Base-by-base conservation (phyloP, 2,888 invertebrate species). In the Ommatoiulus sabulosus region DNA sequence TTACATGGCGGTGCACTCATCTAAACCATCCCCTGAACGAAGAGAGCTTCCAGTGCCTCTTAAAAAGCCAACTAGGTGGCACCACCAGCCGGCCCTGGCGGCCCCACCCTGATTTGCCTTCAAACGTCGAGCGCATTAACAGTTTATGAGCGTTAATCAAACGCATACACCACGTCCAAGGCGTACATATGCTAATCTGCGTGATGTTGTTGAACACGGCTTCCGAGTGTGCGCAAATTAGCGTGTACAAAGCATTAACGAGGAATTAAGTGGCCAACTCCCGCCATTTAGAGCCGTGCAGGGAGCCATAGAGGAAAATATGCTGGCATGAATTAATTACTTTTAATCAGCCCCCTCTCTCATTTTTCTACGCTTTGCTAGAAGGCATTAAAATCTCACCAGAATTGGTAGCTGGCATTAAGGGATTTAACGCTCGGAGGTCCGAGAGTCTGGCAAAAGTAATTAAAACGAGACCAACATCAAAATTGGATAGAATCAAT, bases 151-250 rank as follows among this genome's bases (percentile, higher is more conserved):
- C 80, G 80, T 80, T 80, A 80, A 80, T 80, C 80, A 80, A 80
- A 80, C 24, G 80, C 80, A 80, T 80, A 80, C 80, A 80, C 8
- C 72, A 24, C 80, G 35, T 80, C 7, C 72, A 80, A 20, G 24
- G 80, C 24, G 35, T 80, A 43, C 80, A 35, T 80, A 80, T 80
- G 80, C 80, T 80, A 80, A 80, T 80, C 80, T 43, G 35, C 35
- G 15, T 15, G 35, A 10, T 15, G 80, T 80, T 80, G 80, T 80
- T 35, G 12, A 80, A 80, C 80, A 80, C 57, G 57, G 15, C 80
- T 80, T 80, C 80, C 80, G 80, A 80, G 80, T 80, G 80, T 80
- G 80, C 80, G 80, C 80, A 80, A 80, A 80, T 80, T 80, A 80
- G 80, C 80, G 80, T 80, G 80, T 80, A 80, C 80, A 80, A 80